Percentiles rank a stretch among this genome's conserved stretches.
These are phyloP conservation scores for Aspidoscelis tigris DNA, from an alignment of 2,113 vertebrate genomes.

Conservation along the genomic window DNA sequence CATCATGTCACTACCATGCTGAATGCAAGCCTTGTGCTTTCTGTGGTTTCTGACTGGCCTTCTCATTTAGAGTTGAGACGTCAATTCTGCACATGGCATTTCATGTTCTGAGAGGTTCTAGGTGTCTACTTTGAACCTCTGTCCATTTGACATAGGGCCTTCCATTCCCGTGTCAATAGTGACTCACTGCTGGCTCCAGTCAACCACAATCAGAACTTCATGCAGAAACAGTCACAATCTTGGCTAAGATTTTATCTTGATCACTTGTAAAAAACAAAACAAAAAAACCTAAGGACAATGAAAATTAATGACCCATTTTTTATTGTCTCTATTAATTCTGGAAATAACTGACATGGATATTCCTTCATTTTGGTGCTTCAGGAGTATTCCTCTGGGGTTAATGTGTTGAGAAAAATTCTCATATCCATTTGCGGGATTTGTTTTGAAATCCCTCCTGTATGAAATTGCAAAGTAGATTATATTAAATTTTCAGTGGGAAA, in stretches of 20 bases:
- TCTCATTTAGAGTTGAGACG: too few relatives aligned
- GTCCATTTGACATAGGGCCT: too few relatives aligned
- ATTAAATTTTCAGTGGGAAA: constrained; percentile 49
- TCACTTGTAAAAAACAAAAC: constrained; percentile 6
- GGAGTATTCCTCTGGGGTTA: constrained; percentile 30
- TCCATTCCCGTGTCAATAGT: too few relatives aligned
- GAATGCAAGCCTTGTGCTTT: too few relatives aligned
- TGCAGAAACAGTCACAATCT: constrained; percentile 6
- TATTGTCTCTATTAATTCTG: constrained; percentile 37
- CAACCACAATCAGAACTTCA: too few relatives aligned
- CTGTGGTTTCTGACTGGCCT: too few relatives aligned
- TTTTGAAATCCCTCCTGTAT: constrained; percentile 13
- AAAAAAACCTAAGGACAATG: constrained; percentile 25
- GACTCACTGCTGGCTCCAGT: too few relatives aligned
- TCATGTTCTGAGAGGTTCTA: too few relatives aligned
- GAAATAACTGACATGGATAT: constrained; percentile 31
- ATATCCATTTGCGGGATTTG: neutral
- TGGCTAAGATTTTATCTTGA: neutral
- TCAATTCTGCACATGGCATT: too few relatives aligned
- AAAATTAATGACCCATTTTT: constrained; percentile 37
- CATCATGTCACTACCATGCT: too few relatives aligned
- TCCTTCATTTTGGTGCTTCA: constrained; percentile 27
- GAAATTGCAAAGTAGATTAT: constrained; percentile 54
- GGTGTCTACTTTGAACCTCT: too few relatives aligned
- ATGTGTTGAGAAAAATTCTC: constrained; percentile 36